phyloP scores from a whole-genome alignment of 2,888 invertebrate genomes.

The Prosapia bicincta region DNA sequence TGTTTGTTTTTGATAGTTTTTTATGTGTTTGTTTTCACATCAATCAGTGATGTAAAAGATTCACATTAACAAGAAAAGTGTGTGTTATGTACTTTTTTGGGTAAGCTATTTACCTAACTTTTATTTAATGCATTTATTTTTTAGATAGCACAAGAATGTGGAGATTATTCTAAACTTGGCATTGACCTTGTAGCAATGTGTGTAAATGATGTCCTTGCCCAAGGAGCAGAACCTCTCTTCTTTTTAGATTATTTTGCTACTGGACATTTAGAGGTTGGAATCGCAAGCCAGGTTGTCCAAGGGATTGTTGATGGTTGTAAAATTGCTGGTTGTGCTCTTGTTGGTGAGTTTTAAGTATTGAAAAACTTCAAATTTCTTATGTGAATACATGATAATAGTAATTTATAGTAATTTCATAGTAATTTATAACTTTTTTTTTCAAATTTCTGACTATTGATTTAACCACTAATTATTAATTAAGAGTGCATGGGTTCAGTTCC shows the following conservation, averaged over 20 bases:
- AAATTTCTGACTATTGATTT: no score
- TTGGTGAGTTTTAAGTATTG: conserved; percentile 60
- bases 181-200: conserved; percentile 98
- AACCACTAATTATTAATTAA: no score
- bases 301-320: conserved; percentile 89
- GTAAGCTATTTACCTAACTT: not conserved
- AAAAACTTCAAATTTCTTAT: no score
- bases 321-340: conserved; percentile 79
- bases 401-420: no score
- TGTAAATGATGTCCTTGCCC: conserved; percentile 93
- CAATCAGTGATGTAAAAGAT: no score
- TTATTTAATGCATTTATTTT: conserved; percentile 36
- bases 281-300: conserved; percentile 73
- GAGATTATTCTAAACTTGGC: conserved; percentile 80
- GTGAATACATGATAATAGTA: no score
- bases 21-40: no score
- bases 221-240: conserved; percentile 93
- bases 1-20: no score
- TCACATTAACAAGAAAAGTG: no score
- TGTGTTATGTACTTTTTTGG: no score
- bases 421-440: no score
- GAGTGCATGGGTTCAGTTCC: no score
- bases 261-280: conserved; percentile 73
- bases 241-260: conserved; percentile 97
- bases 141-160: conserved; percentile 77